Conservation (phyloP, 2,113 vertebrate species). For the Bucco capensis region DNA sequence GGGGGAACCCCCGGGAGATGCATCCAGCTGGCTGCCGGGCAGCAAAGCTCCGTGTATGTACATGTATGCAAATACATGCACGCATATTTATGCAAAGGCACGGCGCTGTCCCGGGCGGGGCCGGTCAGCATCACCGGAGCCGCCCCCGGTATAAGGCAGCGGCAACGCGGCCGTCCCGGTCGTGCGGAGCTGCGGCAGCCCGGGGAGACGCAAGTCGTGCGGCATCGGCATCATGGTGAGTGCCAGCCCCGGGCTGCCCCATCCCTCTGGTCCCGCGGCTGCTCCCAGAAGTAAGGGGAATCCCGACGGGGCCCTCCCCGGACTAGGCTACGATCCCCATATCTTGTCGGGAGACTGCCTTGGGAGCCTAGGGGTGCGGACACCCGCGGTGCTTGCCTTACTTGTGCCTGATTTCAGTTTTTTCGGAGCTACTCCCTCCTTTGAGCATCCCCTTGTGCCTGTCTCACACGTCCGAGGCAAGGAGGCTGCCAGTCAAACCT, state of each 20-base stretch:
- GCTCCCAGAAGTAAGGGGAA: neutral
- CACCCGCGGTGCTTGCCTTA: neutral
- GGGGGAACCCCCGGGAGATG: neutral
- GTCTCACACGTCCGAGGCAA: neutral
- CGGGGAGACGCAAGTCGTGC: neutral
- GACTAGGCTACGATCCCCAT: neutral
- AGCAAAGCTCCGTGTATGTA: neutral
- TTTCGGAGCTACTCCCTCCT: slow-evolving; percentile 79
- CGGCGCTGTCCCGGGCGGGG: neutral
- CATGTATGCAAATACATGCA: neutral
- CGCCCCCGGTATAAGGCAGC: slow-evolving; percentile 28
- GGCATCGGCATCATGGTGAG: slow-evolving; percentile 54
- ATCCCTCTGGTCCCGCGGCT: neutral
- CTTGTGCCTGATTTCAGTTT: slow-evolving; percentile 79
- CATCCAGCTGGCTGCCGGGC: neutral
- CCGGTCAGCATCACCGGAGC: neutral
- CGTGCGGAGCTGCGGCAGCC: neutral
- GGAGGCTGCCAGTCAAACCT: neutral
- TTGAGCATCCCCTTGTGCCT: neutral
- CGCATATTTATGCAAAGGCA: neutral
- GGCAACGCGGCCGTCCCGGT: neutral
- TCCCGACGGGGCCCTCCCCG: neutral
- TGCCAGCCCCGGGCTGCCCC: neutral
- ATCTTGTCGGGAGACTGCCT: neutral
- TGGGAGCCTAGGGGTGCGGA: neutral